Evolutionary conservation across 2,797 vertebrate genomes (phyloP).

Genomic region (Chaetophractus vellerosus): DNA sequence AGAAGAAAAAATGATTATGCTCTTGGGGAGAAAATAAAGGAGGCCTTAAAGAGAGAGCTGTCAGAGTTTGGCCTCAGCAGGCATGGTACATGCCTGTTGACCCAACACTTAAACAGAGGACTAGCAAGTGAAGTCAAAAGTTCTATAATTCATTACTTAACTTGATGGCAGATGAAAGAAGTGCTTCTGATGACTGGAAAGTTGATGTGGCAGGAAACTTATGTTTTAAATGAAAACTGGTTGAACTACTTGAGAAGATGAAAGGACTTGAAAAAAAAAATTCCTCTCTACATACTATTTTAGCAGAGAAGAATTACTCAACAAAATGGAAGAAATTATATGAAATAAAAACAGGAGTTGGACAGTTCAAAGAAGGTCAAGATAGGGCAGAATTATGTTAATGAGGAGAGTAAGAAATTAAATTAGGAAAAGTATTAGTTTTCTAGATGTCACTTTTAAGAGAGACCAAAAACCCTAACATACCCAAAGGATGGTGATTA

Average conservation of each 20-base stretch:
- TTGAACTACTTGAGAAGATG: conserved; percentile 54
- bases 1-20: neutral
- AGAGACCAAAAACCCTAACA: neutral
- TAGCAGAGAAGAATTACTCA: conserved; percentile 55
- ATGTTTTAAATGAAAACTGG: conserved; percentile 71
- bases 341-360: conserved; percentile 1
- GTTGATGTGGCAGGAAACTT: conserved; percentile 25
- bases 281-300: conserved; percentile 17
- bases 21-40: neutral
- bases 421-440: neutral
- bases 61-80: neutral
- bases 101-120: neutral
- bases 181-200: neutral
- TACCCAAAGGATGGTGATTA: neutral
- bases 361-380: neutral
- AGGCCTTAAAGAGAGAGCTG: neutral
- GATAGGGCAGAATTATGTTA: neutral
- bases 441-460: conserved; percentile 45
- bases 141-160: conserved; percentile 19
- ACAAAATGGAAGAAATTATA: conserved; percentile 52
- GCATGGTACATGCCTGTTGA: neutral
- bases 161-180: conserved; percentile 15
- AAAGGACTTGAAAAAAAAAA: conserved; percentile 49
- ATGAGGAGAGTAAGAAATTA: neutral
- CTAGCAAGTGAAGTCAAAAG: neutral